Percentiles rank a stretch among this genome's conserved stretches.
Evolutionary conservation across 2,888 invertebrate species (phyloP).

Genomic region (Hypsopygia costalis): DNA sequence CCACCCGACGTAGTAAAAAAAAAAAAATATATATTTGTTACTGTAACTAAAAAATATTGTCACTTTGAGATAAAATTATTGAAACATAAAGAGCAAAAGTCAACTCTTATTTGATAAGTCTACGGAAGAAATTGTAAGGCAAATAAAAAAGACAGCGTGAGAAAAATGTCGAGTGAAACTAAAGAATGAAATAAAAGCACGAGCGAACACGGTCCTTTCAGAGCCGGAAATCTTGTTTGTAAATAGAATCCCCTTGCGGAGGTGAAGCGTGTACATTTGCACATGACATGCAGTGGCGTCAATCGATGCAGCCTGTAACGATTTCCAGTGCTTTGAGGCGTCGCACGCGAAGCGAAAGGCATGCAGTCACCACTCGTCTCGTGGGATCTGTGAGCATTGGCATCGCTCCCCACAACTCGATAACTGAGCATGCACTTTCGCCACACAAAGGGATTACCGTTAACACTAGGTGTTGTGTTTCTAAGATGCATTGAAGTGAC

Average conservation of each 20-base stretch:
- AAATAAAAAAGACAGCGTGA: slow-evolving; percentile 6
- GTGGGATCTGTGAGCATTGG: slow-evolving; percentile 4
- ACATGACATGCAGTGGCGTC: slow-evolving; percentile 16
- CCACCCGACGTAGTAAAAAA: no score
- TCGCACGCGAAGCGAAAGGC: slow-evolving; percentile 12
- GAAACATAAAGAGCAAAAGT: not conserved
- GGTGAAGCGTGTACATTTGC: slow-evolving; percentile 6
- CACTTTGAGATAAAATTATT: not conserved
- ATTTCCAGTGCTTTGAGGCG: slow-evolving; percentile 17
- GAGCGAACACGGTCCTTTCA: slow-evolving; percentile 4
- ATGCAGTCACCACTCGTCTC: slow-evolving; percentile 13
- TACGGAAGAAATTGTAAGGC: not conserved
- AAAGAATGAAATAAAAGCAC: slow-evolving; percentile 10
- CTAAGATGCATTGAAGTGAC: not conserved
- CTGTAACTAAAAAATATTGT: no score
- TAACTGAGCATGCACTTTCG: slow-evolving; percentile 27
- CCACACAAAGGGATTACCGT: slow-evolving; percentile 22
- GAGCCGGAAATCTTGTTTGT: slow-evolving; percentile 22
- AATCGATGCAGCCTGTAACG: slow-evolving; percentile 19
- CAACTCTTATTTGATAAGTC: slow-evolving; percentile 1
- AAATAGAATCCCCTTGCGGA: slow-evolving; percentile 24
- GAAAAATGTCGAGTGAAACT: slow-evolving; percentile 6
- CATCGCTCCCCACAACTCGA: slow-evolving; percentile 19
- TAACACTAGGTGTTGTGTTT: not conserved
- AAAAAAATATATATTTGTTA: no score